phyloP scores from a whole-genome alignment of 2,888 invertebrate genomes.

The Falcaria lacertinaria region DNA sequence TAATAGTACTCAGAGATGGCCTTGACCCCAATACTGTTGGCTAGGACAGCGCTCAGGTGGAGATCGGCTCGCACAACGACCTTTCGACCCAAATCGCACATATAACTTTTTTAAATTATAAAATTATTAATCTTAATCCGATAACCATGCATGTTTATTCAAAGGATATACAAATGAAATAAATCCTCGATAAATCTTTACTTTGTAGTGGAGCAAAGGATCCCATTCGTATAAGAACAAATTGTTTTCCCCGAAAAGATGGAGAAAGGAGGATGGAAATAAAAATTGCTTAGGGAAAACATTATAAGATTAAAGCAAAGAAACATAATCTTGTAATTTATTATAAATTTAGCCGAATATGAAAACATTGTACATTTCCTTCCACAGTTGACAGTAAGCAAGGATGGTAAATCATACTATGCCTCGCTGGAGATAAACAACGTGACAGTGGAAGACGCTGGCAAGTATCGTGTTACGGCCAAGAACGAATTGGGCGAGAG shows the following conservation, averaged over 20 bases:
- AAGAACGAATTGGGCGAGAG: conserved; percentile 99
- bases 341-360: no score
- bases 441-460: conserved; percentile 97
- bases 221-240: no score
- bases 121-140: not conserved
- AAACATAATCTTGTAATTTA: no score
- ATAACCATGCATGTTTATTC: no score
- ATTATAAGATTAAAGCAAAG: no score
- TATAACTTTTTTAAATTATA: conserved; percentile 7
- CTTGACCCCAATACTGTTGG: conserved; percentile 70
- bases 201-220: no score
- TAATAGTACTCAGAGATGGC: conserved; percentile 60
- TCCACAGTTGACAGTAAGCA: conserved; percentile 89
- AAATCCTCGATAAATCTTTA: no score
- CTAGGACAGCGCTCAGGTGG: conserved; percentile 49
- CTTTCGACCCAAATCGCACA: conserved; percentile 41
- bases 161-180: no score
- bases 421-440: conserved; percentile 95
- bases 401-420: conserved; percentile 96
- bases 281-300: no score
- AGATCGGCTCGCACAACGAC: conserved; percentile 38
- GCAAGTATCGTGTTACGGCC: conserved; percentile 97
- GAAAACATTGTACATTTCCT: not conserved
- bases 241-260: no score
- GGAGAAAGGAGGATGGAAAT: no score